Evolutionary conservation across 2,888 invertebrate species (phyloP).

Genomic region (Clanis bilineata): DNA sequence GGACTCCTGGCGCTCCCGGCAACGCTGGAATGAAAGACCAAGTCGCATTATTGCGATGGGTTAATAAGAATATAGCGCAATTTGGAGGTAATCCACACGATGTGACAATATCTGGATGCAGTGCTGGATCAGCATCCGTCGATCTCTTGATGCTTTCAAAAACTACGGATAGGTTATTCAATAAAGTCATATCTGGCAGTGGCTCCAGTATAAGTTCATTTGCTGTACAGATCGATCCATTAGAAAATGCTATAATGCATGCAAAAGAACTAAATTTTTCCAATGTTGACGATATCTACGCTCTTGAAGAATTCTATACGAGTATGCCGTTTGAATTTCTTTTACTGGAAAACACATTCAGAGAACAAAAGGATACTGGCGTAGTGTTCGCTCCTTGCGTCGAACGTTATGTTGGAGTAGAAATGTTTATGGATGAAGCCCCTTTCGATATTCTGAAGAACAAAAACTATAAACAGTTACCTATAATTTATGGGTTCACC

Average conservation of each 20-base stretch:
- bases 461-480: slow-evolving; percentile 44
- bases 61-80: slow-evolving; percentile 50
- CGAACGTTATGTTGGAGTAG: slow-evolving; percentile 28
- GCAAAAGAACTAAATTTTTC: slow-evolving; percentile 43
- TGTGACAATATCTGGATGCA: slow-evolving; percentile 52
- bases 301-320: slow-evolving; percentile 53
- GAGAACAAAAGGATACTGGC: slow-evolving; percentile 21
- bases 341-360: slow-evolving; percentile 19
- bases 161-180: slow-evolving; percentile 48
- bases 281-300: slow-evolving; percentile 41
- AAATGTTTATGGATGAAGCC: slow-evolving; percentile 42
- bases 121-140: slow-evolving; percentile 54
- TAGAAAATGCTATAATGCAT: slow-evolving; percentile 47
- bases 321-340: slow-evolving; percentile 39
- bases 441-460: slow-evolving; percentile 46
- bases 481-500: slow-evolving; percentile 48
- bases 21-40: slow-evolving; percentile 68
- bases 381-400: slow-evolving; percentile 38
- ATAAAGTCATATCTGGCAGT: slow-evolving; percentile 54
- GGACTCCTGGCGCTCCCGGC: slow-evolving; percentile 54
- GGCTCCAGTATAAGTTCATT: slow-evolving; percentile 42
- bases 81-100: slow-evolving; percentile 62
- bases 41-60: slow-evolving; percentile 53
- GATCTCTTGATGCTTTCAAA: slow-evolving; percentile 54
- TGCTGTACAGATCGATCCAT: slow-evolving; percentile 47